A percentile compares a stretch with the other conserved stretches of the same genome.
These are phyloP conservation scores for Hylaea fasciaria DNA, from an alignment of 2,888 invertebrate species.

Conservation along the genomic window DNA sequence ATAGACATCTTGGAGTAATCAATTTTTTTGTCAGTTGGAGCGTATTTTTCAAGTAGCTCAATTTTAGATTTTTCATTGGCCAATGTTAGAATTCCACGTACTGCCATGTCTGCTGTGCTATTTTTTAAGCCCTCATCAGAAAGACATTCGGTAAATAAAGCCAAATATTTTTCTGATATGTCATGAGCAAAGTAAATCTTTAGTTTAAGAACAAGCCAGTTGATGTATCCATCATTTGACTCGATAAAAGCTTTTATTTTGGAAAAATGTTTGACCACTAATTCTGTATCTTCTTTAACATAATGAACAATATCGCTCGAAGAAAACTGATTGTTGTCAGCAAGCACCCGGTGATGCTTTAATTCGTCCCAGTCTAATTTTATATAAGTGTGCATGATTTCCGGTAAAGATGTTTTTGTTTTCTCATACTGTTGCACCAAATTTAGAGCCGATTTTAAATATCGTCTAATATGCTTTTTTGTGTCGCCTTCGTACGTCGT, in stretches of 20 bases:
- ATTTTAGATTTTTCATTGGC: conserved; percentile 48
- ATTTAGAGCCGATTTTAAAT: conserved; percentile 41
- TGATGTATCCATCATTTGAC: conserved; percentile 37
- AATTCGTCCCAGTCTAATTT: conserved; percentile 44
- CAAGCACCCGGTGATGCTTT: conserved; percentile 10
- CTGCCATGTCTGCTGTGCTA: conserved; percentile 31
- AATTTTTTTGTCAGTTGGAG: conserved; percentile 51
- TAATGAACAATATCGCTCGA: conserved; percentile 40
- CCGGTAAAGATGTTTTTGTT: conserved; percentile 53
- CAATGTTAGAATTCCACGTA: conserved; percentile 55
- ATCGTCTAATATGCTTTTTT: conserved; percentile 36
- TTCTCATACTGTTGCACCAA: conserved; percentile 49
- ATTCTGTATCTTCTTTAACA: conserved; percentile 47
- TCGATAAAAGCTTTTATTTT: conserved; percentile 34
- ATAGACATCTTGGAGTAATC: conserved; percentile 42
- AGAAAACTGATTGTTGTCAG: conserved; percentile 27
- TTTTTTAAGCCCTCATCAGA: conserved; percentile 12
- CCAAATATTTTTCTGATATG: conserved; percentile 50
- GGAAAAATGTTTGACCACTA: conserved; percentile 36
- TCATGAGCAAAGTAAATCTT: conserved; percentile 62
- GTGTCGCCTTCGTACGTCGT: conserved; percentile 39
- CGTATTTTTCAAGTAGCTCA: conserved; percentile 53
- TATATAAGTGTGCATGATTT: conserved; percentile 50
- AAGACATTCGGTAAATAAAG: conserved; percentile 48
- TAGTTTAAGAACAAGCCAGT: conserved; percentile 54